Evolutionary conservation across 2,113 vertebrate species (phyloP), one percentile per base, ranked within the genome.

Genomic region (Lonchura striata): DNA sequence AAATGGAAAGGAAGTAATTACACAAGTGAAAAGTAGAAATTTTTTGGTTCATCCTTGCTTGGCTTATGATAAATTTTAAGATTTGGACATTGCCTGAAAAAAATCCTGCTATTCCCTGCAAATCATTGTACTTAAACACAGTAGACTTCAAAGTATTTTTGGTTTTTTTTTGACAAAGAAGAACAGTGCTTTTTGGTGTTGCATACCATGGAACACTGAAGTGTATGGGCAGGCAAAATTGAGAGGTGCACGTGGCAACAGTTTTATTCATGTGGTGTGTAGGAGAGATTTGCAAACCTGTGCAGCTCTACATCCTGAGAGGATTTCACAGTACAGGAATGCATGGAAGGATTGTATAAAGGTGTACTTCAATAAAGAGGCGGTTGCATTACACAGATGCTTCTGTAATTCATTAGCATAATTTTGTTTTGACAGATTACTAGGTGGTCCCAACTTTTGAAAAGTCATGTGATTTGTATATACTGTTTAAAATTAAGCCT

Each of bases 401-500:
- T 97, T 96, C 96, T 97, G 93, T 97, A 98, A 97, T 96, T 97
- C 94, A 94, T 82, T 79, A 97, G 96, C 94, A 87, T 88, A 97
- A 93, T 94, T 95, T 95, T 97, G 95, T 92, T 98, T 95, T 96
- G 96, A 97, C 94, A 95, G 96, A 92, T 98, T 88, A 90, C 75
- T 97, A 98, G 97, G 96, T 97, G 97, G 88, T 98, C 95, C 96
- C 95, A 97, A 84, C 86, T 97, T 96, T 92, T 95, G 90, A 97
- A 98, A 97, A 97, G 96, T 95, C 93, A 97, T 98, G 97, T 97
- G 94, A 97, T 97, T 98, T 99, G 97, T 98, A 98, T 97, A 98
- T 98, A 97, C 94, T 99, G 98, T 98, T 98, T 82, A 98, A 97
- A 97, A 95, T 97, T 97, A 97, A 98, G 98, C 97, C 97, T 98